Evolutionary conservation across 2,113 vertebrate genomes (phyloP), one percentile per base, ranked within the genome.

Genomic region (Percina caprodes): DNA sequence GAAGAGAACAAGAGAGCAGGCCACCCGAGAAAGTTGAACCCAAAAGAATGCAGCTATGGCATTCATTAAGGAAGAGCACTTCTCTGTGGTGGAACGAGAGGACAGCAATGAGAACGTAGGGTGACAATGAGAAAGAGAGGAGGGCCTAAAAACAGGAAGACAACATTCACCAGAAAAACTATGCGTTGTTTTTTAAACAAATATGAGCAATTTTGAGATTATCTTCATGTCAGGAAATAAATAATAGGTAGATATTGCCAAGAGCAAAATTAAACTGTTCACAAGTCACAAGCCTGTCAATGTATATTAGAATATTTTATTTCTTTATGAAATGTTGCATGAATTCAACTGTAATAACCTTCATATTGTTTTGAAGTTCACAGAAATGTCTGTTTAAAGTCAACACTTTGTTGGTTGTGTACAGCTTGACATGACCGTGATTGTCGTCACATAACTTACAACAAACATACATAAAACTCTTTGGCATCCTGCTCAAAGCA

Each of bases 241-340:
- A 56, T 68, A 16, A 67, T 6, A 21, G 0, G 15, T 13, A 15
- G 1, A 18, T 9, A 24, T 33, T 48, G 3, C 16, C 18, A 35
- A 55, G 7, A 55, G 14, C 6, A 69, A 81, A 81, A 68, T 24
- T 2, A 56, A 51, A 68, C 33, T 24, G 79, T 15, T 56, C 51
- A 82, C 48, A 78, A 73, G 51, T 21, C 55, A 26, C 42, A 70
- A 52, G 24, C 2, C 52, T 24, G 14, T 30, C 58, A 11, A 75
- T 54, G 56, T 93, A 94, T 92, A 90, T 94, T 93, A 91, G 80
- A 89, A 92, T 85, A 83, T 92, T 95, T 94, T 94, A 94, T 93
- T 93, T 85, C 82, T 87, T 90, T 90, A 93, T 93, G 95, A 95
- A 95, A 95, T 95, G 93, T 93, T 90, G 88, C 83, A 87, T 90